These are phyloP conservation scores for Harpagifer antarcticus DNA, from an alignment of 2,797 vertebrate genomes.

Conservation along the genomic window DNA sequence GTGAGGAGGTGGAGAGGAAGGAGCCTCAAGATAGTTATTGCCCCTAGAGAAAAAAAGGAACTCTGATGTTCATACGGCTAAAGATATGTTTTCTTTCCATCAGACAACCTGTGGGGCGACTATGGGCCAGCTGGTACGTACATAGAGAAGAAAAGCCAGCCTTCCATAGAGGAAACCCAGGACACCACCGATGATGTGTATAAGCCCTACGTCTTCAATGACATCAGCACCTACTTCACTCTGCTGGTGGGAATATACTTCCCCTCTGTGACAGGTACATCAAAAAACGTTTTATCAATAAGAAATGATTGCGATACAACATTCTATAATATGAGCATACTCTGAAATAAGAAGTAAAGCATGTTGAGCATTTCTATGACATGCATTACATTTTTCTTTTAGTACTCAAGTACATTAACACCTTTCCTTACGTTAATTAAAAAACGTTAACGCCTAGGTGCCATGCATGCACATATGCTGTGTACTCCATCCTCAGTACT, in stretches of 20 bases:
- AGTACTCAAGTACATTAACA: too few relatives aligned
- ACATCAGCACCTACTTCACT: conserved; percentile 94
- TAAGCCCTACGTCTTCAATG: conserved; percentile 87
- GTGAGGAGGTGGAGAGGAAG: conserved; percentile 73
- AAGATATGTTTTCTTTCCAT: not conserved
- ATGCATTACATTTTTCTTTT: too few relatives aligned
- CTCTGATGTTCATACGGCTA: not conserved
- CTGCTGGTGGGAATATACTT: conserved; percentile 97
- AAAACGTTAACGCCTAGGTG: too few relatives aligned
- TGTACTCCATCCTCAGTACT: too few relatives aligned
- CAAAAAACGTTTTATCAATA: not conserved
- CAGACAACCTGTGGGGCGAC: conserved; percentile 94
- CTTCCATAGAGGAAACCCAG: conserved; percentile 55
- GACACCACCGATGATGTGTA: conserved; percentile 49
- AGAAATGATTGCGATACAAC: not conserved
- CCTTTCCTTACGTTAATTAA: too few relatives aligned
- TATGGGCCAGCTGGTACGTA: conserved; percentile 83
- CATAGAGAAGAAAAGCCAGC: conserved; percentile 84
- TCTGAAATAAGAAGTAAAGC: not conserved
- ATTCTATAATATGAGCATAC: not conserved
- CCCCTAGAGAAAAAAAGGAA: not conserved
- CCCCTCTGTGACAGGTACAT: conserved; percentile 95
- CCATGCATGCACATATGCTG: too few relatives aligned
- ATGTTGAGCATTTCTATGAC: not conserved
- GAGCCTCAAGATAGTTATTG: not conserved